Base-by-base conservation (phyloP, 92 coral and sea anemone genomes). In the Nematostella vectensis region DNA sequence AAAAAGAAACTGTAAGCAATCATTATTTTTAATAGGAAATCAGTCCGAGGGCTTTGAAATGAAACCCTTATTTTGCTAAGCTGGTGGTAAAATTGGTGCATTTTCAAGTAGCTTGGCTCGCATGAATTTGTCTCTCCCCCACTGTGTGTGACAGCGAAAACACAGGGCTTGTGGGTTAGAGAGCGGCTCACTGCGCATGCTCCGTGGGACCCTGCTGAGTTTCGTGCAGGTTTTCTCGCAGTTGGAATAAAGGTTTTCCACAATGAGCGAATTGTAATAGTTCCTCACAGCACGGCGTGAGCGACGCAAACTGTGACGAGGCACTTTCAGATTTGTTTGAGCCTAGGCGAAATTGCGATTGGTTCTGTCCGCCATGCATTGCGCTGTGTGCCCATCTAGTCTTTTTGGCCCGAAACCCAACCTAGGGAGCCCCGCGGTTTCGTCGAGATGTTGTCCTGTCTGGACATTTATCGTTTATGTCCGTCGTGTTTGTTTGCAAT, bases 211-310 rank as follows among this genome's bases (percentile, higher is more conserved):
- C 51, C 12, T 33, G 72, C 72, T 66, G 63, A 11, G 72, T 29
- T 13, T 20, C 42, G 15, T 63, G 39, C 63, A 55, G 72, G 45
- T 66, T 53, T 52, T 54, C 42, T 19, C 51, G 43, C 45, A 31
- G 40, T 31, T 42, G 54, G 54, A 63, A 29, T 47, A 54, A 28
- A 54, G 55, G 20, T 55, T 45, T 22, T 27, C 63, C 40, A 11
- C 49, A 30, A 55, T 40, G 29, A 55, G 57, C 56, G 57, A 51
- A 55, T 36, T 54, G 37, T 59, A 54, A 55, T 66, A 43, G 47
- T 49, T 62, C 62, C 31, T 1, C 72, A 3, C 72, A 66, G 72
- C 72, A 45, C 42, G 72, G 26, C n/a, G n/a, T n/a, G 38, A 13
- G 28, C 19, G 26, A 17, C 20, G 25, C 72, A 59, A 23, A 66